Percentiles rank a stretch among this genome's conserved stretches.
These are phyloP conservation scores for Myathropa florea DNA, from an alignment of 2,888 invertebrate genomes.

Conservation along the genomic window DNA sequence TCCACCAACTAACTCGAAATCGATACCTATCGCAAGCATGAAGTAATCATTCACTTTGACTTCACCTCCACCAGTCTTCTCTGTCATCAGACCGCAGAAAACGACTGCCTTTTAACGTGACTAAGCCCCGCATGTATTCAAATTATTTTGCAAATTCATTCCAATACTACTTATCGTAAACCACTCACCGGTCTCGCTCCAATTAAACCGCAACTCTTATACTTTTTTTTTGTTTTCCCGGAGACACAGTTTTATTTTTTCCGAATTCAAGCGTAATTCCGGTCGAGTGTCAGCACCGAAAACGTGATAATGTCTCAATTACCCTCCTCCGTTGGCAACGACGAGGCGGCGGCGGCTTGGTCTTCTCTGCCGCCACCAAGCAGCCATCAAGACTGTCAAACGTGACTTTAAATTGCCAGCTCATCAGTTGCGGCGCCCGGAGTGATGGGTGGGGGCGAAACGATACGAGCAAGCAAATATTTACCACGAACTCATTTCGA, in stretches of 20 bases:
- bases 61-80: neutral
- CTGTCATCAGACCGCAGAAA: neutral
- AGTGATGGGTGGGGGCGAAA: neutral
- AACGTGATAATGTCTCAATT: constrained; percentile 44
- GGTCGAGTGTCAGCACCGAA: constrained; percentile 33
- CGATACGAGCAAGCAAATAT: constrained; percentile 2
- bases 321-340: neutral
- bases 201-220: neutral
- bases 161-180: neutral
- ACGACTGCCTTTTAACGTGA: neutral
- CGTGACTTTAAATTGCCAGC: constrained; percentile 50
- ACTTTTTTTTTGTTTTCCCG: neutral
- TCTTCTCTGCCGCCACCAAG: neutral
- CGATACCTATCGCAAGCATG: neutral
- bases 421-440: neutral
- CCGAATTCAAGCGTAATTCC: constrained; percentile 2
- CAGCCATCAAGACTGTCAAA: constrained; percentile 23
- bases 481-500: constrained; percentile 14
- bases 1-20: neutral
- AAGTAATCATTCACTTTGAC: too few species aligned
- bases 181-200: neutral
- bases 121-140: neutral
- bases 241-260: neutral
- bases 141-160: neutral
- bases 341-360: too few species aligned